Percentiles rank a stretch among this genome's conserved stretches.
These are phyloP conservation scores for Epinotia demarniana DNA, from an alignment of 2,888 invertebrate species.

Conservation along the genomic window DNA sequence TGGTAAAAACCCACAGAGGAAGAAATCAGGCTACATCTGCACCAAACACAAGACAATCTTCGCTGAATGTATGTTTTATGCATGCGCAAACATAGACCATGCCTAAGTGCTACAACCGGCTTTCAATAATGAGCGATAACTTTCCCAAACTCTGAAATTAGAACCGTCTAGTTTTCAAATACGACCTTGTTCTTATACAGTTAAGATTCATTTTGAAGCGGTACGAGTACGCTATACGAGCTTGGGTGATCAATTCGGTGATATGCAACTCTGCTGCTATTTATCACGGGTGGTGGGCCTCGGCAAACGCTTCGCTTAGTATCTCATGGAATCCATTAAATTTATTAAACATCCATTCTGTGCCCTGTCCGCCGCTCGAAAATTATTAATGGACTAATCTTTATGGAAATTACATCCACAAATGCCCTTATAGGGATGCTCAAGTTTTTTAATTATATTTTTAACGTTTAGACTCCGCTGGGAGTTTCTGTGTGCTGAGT, in stretches of 20 bases:
- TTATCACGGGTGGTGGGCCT: constrained; percentile 58
- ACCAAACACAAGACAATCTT: background rate
- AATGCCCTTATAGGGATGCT: constrained; percentile 37
- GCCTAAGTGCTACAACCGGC: background rate
- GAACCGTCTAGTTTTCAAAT: background rate
- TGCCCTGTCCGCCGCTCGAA: constrained; percentile 53
- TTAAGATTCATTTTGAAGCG: background rate
- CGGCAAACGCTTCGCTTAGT: constrained; percentile 50
- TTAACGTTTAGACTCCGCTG: constrained; percentile 7
- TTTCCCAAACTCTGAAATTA: background rate
- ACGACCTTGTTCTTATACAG: background rate
- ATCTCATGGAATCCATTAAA: constrained; percentile 65
- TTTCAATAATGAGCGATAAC: background rate
- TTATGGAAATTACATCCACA: constrained; percentile 48
- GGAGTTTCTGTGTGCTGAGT: background rate
- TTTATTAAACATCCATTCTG: constrained; percentile 68
- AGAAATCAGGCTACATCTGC: background rate
- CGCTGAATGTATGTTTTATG: background rate
- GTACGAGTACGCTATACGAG: background rate
- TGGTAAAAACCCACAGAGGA: too few species aligned
- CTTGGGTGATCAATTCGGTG: background rate
- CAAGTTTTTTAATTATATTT: constrained; percentile 46
- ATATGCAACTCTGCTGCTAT: constrained; percentile 67
- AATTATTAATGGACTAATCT: constrained; percentile 55
- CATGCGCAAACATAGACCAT: constrained; percentile 4